A percentile compares a stretch with the other conserved stretches of the same genome.
Evolutionary conservation across 1,140 invertebrate species (phyloP).

Genomic region (Trachymyrmex septentrionalis): DNA sequence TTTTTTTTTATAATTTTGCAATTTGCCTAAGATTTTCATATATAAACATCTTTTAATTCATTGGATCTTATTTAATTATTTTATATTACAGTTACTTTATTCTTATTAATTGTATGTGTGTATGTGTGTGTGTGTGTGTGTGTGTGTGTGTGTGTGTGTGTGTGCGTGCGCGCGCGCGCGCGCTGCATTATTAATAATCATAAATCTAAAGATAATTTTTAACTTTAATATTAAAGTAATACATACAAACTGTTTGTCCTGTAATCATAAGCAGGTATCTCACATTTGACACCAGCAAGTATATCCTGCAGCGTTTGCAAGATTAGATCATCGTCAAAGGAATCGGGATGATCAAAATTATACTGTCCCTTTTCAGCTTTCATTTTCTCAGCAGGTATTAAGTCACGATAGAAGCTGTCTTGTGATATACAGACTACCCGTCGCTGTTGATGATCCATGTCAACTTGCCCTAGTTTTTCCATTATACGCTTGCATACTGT

Average conservation of each 20-base stretch:
- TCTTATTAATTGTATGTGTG: not conserved
- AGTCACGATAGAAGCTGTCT: slow-evolving; percentile 97
- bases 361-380: slow-evolving; percentile 96
- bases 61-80: not conserved
- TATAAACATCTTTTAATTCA: not conserved
- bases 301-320: slow-evolving; percentile 93
- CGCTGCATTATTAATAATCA: not conserved
- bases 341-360: slow-evolving; percentile 99
- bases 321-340: slow-evolving; percentile 95
- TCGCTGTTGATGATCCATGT: slow-evolving; percentile 95
- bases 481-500: slow-evolving; percentile 98
- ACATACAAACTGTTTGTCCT: slow-evolving; percentile 93
- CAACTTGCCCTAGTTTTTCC: slow-evolving; percentile 96
- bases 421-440: slow-evolving; percentile 98
- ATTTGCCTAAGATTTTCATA: not conserved
- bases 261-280: slow-evolving; percentile 97
- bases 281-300: slow-evolving; percentile 93
- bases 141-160: not conserved
- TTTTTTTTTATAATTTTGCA: not conserved
- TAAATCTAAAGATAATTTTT: slow-evolving; percentile 1
- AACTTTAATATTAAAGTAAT: slow-evolving; percentile 29
- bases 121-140: too few relatives aligned
- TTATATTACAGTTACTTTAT: not conserved
- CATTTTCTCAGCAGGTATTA: slow-evolving; percentile 92
- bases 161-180: too few relatives aligned